Conservation (phyloP, 2,797 vertebrate genomes). For the Poeciliopsis gracilis region DNA sequence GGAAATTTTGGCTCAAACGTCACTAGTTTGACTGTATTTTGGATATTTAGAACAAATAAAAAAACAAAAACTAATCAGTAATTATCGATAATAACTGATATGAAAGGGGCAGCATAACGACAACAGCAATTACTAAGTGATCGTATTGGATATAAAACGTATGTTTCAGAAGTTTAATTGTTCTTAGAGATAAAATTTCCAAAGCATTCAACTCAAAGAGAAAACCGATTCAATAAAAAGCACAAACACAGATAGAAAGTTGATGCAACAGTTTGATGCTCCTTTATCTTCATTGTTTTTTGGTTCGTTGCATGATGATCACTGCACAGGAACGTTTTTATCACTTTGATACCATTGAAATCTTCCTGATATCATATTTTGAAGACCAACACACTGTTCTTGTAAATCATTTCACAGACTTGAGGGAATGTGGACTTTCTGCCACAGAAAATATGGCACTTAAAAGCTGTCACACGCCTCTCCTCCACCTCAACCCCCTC, state of each 20-base stretch:
- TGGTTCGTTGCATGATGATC: neutral
- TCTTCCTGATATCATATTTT: constrained; percentile 29
- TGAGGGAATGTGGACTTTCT: constrained; percentile 33
- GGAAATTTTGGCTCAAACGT: too few species aligned
- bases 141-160: neutral
- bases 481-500: constrained; percentile 5
- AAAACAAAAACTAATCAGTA: too few species aligned
- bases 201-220: neutral
- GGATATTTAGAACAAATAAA: too few species aligned
- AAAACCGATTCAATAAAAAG: neutral
- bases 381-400: constrained; percentile 20
- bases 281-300: neutral
- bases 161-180: neutral
- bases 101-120: neutral
- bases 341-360: neutral
- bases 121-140: neutral
- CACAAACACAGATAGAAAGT: neutral
- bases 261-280: neutral
- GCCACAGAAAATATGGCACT: constrained; percentile 33
- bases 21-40: too few species aligned
- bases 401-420: constrained; percentile 59
- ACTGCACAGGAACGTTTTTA: neutral
- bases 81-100: too few species aligned
- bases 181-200: neutral
- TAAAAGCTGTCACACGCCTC: constrained; percentile 25